phyloP scores from a whole-genome alignment of 2,888 invertebrate species.

The Acholoe squamosa region DNA sequence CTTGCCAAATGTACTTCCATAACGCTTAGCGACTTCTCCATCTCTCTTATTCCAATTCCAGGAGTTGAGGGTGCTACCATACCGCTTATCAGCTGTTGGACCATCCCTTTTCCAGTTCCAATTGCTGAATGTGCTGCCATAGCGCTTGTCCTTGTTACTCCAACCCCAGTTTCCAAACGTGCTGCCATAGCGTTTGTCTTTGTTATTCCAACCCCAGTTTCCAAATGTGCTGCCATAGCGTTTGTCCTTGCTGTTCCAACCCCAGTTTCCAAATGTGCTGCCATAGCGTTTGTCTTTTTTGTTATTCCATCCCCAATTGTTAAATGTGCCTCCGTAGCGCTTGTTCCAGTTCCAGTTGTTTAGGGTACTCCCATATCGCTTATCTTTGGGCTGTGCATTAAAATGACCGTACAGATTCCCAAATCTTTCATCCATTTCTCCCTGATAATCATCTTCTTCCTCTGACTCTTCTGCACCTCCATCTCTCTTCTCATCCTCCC shows the following conservation, averaged over 20 bases:
- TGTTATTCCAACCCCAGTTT: constrained; percentile 17
- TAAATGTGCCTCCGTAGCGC: not conserved
- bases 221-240: constrained; percentile 5
- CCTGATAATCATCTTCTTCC: not conserved
- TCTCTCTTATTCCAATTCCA: not conserved
- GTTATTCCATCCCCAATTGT: not conserved
- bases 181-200: constrained; percentile 20
- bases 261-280: not conserved
- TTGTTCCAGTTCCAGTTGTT: constrained; percentile 17
- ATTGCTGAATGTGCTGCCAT: constrained; percentile 31
- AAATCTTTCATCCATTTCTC: not conserved
- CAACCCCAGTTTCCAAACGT: constrained; percentile 16
- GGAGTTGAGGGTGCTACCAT: not conserved
- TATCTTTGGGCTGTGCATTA: not conserved
- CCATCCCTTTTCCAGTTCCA: not conserved
- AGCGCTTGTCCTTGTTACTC: not conserved
- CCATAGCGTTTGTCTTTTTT: constrained; percentile 27
- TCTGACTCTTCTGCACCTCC: not conserved
- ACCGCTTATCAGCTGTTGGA: not conserved
- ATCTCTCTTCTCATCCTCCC: not conserved
- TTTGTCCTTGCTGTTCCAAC: not conserved
- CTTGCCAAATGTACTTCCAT: not conserved
- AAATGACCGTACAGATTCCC: not conserved
- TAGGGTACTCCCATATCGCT: not conserved
- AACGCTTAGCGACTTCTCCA: not conserved